Evolutionary conservation across 2,113 vertebrate genomes (phyloP).

Genomic region (Heterocephalus glaber): DNA sequence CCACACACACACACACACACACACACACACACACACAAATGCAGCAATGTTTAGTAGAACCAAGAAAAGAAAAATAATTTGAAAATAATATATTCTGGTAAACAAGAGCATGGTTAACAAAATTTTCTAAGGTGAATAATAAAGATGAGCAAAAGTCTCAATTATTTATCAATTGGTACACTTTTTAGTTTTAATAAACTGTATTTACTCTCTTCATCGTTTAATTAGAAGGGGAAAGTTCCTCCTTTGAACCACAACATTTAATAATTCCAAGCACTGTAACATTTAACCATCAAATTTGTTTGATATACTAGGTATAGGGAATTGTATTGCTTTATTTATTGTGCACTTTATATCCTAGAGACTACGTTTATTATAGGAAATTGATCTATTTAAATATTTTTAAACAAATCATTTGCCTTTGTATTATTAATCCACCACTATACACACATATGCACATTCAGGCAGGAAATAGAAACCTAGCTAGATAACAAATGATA

Average conservation of each 20-base stretch:
- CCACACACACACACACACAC: not conserved
- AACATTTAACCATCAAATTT: constrained; percentile 8
- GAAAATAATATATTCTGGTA: not conserved
- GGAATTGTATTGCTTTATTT: constrained; percentile 22
- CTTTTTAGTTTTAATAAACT: constrained; percentile 6
- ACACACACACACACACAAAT: not conserved
- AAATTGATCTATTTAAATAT: constrained; percentile 38
- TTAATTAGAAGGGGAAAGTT: constrained; percentile 26
- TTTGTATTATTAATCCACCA: constrained; percentile 11
- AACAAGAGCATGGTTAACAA: not conserved
- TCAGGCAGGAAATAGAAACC: not conserved
- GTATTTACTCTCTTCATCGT: constrained; percentile 5
- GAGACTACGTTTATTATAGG: not conserved
- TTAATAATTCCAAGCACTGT: not conserved
- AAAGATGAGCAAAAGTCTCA: constrained; percentile 3
- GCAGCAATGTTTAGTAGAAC: not conserved
- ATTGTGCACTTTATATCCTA: not conserved
- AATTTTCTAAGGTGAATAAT: not conserved
- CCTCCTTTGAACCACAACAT: not conserved
- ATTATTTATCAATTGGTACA: constrained; percentile 17
- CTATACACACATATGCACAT: not conserved
- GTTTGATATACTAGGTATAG: not conserved
- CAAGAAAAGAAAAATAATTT: not conserved
- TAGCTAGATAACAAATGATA: not conserved
- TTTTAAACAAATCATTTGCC: constrained; percentile 14